Percentiles rank a stretch among this genome's conserved stretches.
These are phyloP conservation scores for Melanophora roralis DNA, from an alignment of 2,888 invertebrate species.

Conservation along the genomic window DNA sequence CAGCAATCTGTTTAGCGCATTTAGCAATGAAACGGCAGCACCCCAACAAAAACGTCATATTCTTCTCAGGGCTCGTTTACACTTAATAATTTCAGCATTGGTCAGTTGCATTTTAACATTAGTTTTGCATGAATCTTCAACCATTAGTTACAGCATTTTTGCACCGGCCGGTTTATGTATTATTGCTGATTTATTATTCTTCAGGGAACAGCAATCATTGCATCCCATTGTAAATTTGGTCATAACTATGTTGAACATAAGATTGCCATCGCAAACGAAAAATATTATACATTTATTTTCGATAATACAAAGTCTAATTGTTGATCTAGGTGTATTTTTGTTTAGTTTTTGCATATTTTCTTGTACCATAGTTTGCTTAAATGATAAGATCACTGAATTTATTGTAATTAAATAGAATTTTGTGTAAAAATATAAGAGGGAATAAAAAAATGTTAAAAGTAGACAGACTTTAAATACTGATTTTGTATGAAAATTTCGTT, in stretches of 20 bases:
- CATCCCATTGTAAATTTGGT: conserved; percentile 53
- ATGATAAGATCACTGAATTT: conserved; percentile 47
- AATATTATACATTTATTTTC: conserved; percentile 52
- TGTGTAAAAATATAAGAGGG: not conserved
- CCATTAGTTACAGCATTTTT: conserved; percentile 50
- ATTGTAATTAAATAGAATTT: conserved; percentile 55
- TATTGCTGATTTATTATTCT: conserved; percentile 58
- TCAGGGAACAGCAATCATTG: conserved; percentile 57
- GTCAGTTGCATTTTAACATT: conserved; percentile 49
- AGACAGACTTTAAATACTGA: too few species aligned
- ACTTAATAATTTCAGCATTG: conserved; percentile 57
- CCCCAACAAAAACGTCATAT: conserved; percentile 53
- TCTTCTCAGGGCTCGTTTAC: conserved; percentile 51
- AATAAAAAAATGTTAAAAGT: too few species aligned
- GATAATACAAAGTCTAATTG: conserved; percentile 59
- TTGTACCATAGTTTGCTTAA: conserved; percentile 33
- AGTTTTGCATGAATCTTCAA: conserved; percentile 12
- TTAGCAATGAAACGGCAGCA: conserved; percentile 1
- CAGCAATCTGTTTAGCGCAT: conserved; percentile 25
- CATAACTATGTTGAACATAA: conserved; percentile 49
- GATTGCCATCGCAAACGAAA: conserved; percentile 51
- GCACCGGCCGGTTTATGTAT: conserved; percentile 57
- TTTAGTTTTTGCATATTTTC: conserved; percentile 62
- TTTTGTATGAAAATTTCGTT: too few species aligned
- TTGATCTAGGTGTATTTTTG: conserved; percentile 60